Percentiles rank a stretch among this genome's conserved stretches.
These are phyloP conservation scores for Bimastos eiseni DNA, from an alignment of 2,888 invertebrate genomes.

Conservation along the genomic window DNA sequence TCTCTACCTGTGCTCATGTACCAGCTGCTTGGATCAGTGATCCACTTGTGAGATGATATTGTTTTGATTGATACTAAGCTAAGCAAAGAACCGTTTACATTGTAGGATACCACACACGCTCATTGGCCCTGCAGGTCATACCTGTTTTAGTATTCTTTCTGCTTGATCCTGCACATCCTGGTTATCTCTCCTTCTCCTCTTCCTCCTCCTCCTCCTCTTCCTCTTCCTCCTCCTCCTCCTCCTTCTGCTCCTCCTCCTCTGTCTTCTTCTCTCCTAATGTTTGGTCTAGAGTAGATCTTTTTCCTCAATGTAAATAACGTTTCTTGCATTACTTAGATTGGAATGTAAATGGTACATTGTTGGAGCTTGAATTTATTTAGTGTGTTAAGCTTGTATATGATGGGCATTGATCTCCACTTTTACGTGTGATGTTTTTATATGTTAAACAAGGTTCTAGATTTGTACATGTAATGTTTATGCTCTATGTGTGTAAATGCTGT, in stretches of 20 bases:
- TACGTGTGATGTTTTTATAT: too few relatives aligned
- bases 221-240: not conserved
- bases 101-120: not conserved
- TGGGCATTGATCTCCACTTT: not conserved
- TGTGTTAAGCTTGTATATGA: not conserved
- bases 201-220: not conserved
- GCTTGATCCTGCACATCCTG: not conserved
- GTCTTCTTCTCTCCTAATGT: not conserved
- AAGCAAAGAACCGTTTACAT: not conserved
- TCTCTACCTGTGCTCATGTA: constrained; percentile 6
- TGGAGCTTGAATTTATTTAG: not conserved
- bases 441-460: too few relatives aligned
- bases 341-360: not conserved
- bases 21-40: not conserved
- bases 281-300: not conserved
- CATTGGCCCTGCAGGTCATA: not conserved
- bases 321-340: not conserved
- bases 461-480: too few relatives aligned
- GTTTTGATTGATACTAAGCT: not conserved
- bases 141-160: constrained; percentile 9
- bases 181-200: not conserved
- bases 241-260: not conserved
- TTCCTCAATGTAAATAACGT: not conserved
- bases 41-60: not conserved
- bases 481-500: too few relatives aligned